Conservation (phyloP, 2,888 invertebrate genomes). For the Amphipoea lucens region DNA sequence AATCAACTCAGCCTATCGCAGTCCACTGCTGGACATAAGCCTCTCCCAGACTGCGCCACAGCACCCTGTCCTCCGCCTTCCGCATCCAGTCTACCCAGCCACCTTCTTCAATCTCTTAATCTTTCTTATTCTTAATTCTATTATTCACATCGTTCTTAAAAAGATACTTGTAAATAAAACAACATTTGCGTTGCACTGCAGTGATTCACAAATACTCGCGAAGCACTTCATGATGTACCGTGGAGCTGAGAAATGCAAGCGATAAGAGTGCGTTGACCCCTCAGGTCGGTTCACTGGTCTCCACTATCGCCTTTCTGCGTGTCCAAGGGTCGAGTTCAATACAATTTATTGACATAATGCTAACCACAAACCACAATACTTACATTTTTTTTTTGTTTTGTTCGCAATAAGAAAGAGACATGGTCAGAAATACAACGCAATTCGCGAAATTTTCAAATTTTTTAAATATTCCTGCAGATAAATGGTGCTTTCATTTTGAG, state of each 20-base stretch:
- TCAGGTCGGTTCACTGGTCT: constrained; percentile 46
- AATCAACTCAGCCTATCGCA: no score
- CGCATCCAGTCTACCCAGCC: no score
- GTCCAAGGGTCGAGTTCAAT: constrained; percentile 55
- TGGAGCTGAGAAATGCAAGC: constrained; percentile 51
- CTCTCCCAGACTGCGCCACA: no score
- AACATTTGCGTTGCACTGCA: constrained; percentile 10
- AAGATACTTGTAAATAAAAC: not conserved
- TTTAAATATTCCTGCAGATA: not conserved
- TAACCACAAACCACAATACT: constrained; percentile 14
- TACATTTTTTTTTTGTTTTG: constrained; percentile 10
- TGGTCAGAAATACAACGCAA: not conserved
- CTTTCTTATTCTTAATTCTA: not conserved
- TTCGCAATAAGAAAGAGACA: not conserved
- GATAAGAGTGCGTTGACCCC: constrained; percentile 64
- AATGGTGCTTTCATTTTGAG: not conserved
- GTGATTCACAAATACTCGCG: constrained; percentile 51
- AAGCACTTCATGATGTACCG: constrained; percentile 18
- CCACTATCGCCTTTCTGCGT: constrained; percentile 46
- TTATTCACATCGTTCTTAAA: not conserved
- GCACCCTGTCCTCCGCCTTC: no score
- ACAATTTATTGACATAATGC: constrained; percentile 37
- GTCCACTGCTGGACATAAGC: no score
- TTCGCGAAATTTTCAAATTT: not conserved
- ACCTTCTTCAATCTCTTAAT: no score